A percentile compares a stretch with the other conserved stretches of the same genome.
Evolutionary conservation across 2,797 vertebrate genomes (phyloP).

Genomic region (Acipenser transmontanus): DNA sequence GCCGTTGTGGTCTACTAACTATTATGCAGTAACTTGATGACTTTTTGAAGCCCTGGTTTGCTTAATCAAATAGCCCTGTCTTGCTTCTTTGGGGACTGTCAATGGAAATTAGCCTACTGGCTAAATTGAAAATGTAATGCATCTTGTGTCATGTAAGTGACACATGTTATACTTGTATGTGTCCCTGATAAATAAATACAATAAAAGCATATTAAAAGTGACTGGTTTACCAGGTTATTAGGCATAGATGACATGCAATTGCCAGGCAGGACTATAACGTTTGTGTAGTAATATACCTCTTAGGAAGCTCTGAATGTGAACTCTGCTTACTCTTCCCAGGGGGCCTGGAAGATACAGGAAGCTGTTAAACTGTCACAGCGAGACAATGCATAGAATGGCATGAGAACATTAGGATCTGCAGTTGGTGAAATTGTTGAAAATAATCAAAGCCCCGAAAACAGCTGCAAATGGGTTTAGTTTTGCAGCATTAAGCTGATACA

Average conservation of each 20-base stretch:
- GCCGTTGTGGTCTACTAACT: too few species aligned
- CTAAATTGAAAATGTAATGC: too few species aligned
- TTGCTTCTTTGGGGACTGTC: too few species aligned
- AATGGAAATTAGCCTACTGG: too few species aligned
- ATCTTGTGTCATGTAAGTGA: too few species aligned
- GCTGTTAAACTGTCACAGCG: constrained; percentile 69
- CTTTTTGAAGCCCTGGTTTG: too few species aligned
- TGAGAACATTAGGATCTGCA: constrained; percentile 38
- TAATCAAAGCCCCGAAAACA: constrained; percentile 53
- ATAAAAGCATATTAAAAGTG: too few species aligned
- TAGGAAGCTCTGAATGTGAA: constrained; percentile 49
- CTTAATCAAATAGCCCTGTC: too few species aligned
- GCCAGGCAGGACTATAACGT: constrained; percentile 46
- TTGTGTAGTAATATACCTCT: constrained; percentile 42
- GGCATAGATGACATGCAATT: constrained; percentile 54
- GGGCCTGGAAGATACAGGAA: constrained; percentile 40
- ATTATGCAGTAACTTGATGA: too few species aligned
- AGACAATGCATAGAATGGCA: constrained; percentile 22
- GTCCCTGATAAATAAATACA: too few species aligned
- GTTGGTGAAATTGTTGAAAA: constrained; percentile 55
- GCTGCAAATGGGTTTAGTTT: constrained; percentile 57
- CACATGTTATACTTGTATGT: too few species aligned
- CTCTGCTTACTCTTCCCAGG: constrained; percentile 47
- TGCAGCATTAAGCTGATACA: constrained; percentile 51
- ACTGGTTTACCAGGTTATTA: constrained; percentile 8